phyloP scores from a whole-genome alignment of 2,113 vertebrate genomes.

The Lipophrys pholis region DNA sequence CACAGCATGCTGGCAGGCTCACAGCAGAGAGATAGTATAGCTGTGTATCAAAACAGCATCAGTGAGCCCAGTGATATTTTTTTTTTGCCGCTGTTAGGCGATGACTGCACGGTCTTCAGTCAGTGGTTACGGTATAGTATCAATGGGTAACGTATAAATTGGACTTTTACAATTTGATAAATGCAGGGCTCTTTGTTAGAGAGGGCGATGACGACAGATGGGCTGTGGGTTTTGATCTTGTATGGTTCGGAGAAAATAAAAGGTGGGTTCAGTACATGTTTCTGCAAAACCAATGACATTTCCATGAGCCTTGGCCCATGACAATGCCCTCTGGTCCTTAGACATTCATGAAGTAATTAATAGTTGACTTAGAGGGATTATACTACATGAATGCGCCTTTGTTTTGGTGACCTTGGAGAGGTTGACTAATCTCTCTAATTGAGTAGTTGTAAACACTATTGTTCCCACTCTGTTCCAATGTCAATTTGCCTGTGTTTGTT shows the following conservation, averaged over 20 bases:
- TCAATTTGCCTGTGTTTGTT: constrained; percentile 65
- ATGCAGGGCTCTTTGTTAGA: not conserved
- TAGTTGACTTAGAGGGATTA: constrained; percentile 79
- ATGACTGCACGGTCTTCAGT: constrained; percentile 4
- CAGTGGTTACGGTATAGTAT: constrained; percentile 9
- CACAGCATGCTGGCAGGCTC: constrained; percentile 65
- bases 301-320: constrained; percentile 56
- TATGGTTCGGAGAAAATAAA: constrained; percentile 3
- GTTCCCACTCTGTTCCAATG: constrained; percentile 65
- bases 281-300: constrained; percentile 59
- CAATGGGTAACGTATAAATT: constrained; percentile 9
- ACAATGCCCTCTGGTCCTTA: constrained; percentile 65
- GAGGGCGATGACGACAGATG: too few species aligned
- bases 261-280: constrained; percentile 17
- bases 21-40: constrained; percentile 60
- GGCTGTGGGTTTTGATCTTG: constrained; percentile 9
- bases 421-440: constrained; percentile 80
- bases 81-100: constrained; percentile 44
- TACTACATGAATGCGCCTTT: constrained; percentile 68
- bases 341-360: constrained; percentile 78
- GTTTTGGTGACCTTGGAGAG: constrained; percentile 79
- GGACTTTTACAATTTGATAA: not conserved
- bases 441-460: constrained; percentile 71
- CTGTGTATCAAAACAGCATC: constrained; percentile 37
- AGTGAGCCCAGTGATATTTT: constrained; percentile 55